Conservation (phyloP, 2,113 vertebrate species). For the Formicarius rufipectus region DNA sequence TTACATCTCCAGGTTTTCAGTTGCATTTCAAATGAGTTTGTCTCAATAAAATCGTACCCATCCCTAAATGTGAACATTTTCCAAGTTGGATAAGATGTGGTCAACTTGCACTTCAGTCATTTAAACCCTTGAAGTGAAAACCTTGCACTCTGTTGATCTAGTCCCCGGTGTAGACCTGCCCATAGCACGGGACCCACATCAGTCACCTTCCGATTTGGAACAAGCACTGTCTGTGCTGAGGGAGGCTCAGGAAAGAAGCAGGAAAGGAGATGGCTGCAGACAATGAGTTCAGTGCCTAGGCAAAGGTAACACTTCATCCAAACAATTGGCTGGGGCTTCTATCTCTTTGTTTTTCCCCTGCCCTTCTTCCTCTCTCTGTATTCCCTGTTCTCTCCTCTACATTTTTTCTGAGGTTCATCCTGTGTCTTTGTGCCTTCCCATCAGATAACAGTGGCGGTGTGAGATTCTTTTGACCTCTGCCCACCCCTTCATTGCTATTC, state of each 20-base stretch:
- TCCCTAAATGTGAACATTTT: not conserved
- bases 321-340: conserved; percentile 18
- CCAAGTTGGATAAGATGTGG: not conserved
- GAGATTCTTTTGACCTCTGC: not conserved
- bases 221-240: not conserved
- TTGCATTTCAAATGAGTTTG: not conserved
- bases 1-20: not conserved
- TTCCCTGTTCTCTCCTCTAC: not conserved
- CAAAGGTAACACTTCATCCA: conserved; percentile 14
- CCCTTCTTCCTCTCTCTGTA: conserved; percentile 3
- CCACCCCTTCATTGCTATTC: not conserved
- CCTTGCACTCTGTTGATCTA: not conserved
- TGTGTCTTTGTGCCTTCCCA: not conserved
- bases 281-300: conserved; percentile 28
- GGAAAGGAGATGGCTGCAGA: conserved; percentile 12
- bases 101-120: not conserved
- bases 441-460: not conserved
- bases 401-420: not conserved
- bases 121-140: not conserved
- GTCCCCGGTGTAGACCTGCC: not conserved
- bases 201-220: conserved; percentile 36
- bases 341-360: conserved; percentile 11
- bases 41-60: not conserved
- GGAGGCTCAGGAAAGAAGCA: conserved; percentile 42
- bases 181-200: not conserved